Evolutionary conservation across 2,888 invertebrate species (phyloP), one percentile per base, ranked within the genome.

Genomic region (Sarcophaga subvicina): DNA sequence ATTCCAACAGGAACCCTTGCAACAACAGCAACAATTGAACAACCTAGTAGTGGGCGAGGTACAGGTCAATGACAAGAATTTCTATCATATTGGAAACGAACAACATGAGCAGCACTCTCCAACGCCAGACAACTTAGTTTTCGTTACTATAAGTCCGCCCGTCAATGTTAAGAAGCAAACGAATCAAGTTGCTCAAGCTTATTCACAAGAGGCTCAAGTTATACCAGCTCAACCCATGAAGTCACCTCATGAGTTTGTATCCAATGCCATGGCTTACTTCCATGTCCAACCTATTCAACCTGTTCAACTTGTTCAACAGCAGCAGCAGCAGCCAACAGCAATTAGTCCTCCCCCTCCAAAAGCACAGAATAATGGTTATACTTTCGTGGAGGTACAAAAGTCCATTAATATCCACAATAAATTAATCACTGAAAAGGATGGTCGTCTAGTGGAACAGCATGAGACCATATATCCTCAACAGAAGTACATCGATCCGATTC

Each of bases 381-480:
- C 95, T 0, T 92, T 94, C 59, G 95, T 96, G 1, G 96, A 96
- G 93, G 92, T 96, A 4, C 96, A 96, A 89, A 94, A 96, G 91
- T 96, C 96, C 0, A 93, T 96, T 22, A 91, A 94, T 90, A 90
- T 94, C 17, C 92, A 92, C 86, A 94, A 94, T 86, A 92, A 93
- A 73, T 91, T 93, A 20, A 91, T 93, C 12, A 93, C 94, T 3
- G 93, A 92, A 83, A 91, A 90, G 67, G 91, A 93, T 67, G 93
- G 93, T 0, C 90, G 89, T 2, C 72, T 92, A 59, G 89, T 92
- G 6, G 93, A 92, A 86, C 91, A 92, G 79, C 93, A 93, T 78
- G 93, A 93, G 85, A 92, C 91, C 2, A 91, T 91, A 14, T 92
- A 92, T 83, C 90, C 90, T 11, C 90, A 89, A 45, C 83, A 76